These are phyloP conservation scores for Heliconius melpomene DNA, from an alignment of 1,140 invertebrate species.

Conservation along the genomic window DNA sequence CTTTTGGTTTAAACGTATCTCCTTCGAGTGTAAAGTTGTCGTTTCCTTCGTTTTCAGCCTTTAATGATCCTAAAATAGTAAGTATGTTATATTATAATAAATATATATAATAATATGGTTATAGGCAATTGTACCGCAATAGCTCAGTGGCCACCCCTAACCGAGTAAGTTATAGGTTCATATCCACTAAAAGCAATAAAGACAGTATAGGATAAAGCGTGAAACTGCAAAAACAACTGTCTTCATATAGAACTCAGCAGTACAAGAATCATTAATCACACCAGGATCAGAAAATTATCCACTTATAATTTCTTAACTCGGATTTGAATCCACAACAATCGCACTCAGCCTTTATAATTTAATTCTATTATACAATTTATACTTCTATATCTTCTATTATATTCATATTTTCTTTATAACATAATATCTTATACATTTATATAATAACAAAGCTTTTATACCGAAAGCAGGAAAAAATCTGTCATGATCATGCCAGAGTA, in stretches of 20 bases:
- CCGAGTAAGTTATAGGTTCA: too few relatives aligned
- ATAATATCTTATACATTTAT: neutral
- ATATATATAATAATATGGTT: neutral
- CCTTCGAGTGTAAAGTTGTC: conserved; percentile 23
- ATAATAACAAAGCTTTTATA: neutral
- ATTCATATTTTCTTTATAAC: neutral
- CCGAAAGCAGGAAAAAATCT: neutral
- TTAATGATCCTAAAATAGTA: conserved; percentile 33
- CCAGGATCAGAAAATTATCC: too few relatives aligned
- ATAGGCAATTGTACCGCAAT: neutral
- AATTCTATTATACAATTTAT: too few relatives aligned
- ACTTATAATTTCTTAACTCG: too few relatives aligned
- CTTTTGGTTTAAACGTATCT: conserved; percentile 40
- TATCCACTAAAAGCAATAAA: too few relatives aligned
- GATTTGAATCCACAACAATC: too few relatives aligned
- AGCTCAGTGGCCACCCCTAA: too few relatives aligned
- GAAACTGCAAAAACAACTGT: too few relatives aligned
- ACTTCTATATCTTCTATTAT: neutral
- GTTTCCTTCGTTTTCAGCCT: conserved; percentile 37
- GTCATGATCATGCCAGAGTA: neutral
- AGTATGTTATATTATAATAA: neutral
- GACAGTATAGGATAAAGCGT: too few relatives aligned
- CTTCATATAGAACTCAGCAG: too few relatives aligned
- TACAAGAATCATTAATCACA: too few relatives aligned
- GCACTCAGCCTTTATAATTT: too few relatives aligned